phyloP scores from a whole-genome alignment of 1,140 invertebrate species.

The Mizuhopecten yessoensis region DNA sequence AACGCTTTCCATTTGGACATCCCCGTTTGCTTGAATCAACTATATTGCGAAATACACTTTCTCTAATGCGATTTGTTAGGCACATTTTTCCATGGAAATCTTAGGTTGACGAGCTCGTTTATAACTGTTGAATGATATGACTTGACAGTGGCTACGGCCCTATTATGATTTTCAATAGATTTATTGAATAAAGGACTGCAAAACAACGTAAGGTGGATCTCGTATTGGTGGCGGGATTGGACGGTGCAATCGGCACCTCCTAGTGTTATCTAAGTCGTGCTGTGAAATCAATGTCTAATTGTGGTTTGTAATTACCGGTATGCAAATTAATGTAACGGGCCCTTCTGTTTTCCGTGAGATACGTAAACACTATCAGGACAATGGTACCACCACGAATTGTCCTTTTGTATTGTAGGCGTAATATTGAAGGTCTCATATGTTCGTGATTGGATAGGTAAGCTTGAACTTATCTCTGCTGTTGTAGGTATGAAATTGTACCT shows the following conservation, averaged over 20 bases:
- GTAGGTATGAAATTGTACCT: no score
- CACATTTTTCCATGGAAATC: not conserved
- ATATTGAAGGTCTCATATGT: no score
- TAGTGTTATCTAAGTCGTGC: not conserved
- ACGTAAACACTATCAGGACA: not conserved
- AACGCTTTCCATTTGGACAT: not conserved
- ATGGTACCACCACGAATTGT: not conserved
- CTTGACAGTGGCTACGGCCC: not conserved
- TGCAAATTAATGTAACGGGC: not conserved
- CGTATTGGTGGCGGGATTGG: not conserved
- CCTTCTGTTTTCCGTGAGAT: not conserved
- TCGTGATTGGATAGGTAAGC: no score
- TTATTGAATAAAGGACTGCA: not conserved
- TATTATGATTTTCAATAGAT: not conserved
- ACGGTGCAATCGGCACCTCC: not conserved
- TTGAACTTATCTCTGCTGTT: no score
- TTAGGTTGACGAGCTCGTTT: not conserved
- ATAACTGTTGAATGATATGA: not conserved
- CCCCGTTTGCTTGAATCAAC: not conserved
- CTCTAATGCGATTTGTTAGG: not conserved
- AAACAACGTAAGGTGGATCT: not conserved
- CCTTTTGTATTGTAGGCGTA: no score
- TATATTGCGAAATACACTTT: not conserved
- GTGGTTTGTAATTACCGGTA: not conserved
- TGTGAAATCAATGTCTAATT: slow-evolving; percentile 10